Evolutionary conservation across 2,888 invertebrate species (phyloP).

Genomic region (Heliconius ethilla): DNA sequence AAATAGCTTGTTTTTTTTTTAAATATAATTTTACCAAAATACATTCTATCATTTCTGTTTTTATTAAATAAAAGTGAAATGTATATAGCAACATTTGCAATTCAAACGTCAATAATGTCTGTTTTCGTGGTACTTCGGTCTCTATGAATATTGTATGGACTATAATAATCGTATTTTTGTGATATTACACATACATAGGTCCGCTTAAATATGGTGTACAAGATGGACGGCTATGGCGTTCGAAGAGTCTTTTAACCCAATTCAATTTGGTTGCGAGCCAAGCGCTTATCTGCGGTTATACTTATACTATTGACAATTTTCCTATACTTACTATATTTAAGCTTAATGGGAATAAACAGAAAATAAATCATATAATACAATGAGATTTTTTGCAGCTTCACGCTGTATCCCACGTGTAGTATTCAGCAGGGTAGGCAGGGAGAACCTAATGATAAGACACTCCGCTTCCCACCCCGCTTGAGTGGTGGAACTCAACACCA

Average conservation of each 20-base stretch:
- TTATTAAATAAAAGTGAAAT: too few relatives aligned
- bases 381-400: too few relatives aligned
- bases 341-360: not conserved
- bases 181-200: conserved; percentile 28
- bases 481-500: too few relatives aligned
- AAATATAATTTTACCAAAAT: too few relatives aligned
- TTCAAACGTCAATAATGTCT: not conserved
- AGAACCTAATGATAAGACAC: too few relatives aligned
- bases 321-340: conserved; percentile 1
- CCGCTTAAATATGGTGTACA: conserved; percentile 32
- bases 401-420: too few relatives aligned
- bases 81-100: not conserved
- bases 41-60: too few relatives aligned
- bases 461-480: too few relatives aligned
- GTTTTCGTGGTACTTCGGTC: conserved; percentile 1
- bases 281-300: conserved; percentile 40
- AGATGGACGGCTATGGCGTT: conserved; percentile 36
- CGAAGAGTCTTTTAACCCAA: conserved; percentile 39
- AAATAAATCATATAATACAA: not conserved
- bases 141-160: conserved; percentile 6
- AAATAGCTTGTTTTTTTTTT: too few relatives aligned
- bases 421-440: too few relatives aligned
- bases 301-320: conserved; percentile 37
- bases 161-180: conserved; percentile 34
- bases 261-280: conserved; percentile 45